phyloP scores from a whole-genome alignment of 2,113 vertebrate species.

The Furnarius figulus region DNA sequence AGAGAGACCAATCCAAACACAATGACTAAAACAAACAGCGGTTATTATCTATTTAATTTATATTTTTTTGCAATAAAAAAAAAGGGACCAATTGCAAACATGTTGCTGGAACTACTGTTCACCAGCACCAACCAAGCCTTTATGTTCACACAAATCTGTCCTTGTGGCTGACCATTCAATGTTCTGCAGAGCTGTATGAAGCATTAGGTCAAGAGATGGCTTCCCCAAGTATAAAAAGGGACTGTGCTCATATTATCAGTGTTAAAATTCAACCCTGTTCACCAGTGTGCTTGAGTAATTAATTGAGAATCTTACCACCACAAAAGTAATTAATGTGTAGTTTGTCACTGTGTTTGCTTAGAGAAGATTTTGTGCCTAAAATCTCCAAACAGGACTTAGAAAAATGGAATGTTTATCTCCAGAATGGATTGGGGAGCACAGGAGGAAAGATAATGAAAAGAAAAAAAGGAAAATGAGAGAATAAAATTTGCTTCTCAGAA shows the following conservation, averaged over 20 bases:
- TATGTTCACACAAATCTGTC: background rate
- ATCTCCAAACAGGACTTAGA: background rate
- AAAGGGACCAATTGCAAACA: background rate
- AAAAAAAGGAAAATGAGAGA: background rate
- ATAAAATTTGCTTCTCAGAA: background rate
- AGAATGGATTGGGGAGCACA: background rate
- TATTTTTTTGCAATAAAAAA: background rate
- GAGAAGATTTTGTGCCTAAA: background rate
- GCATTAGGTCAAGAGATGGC: background rate
- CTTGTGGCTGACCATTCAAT: accelerated
- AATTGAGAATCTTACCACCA: background rate
- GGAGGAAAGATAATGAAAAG: background rate
- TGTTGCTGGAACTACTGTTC: background rate
- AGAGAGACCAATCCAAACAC: background rate
- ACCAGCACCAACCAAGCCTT: background rate
- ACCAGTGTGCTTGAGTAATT: background rate
- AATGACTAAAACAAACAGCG: background rate
- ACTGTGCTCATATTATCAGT: background rate
- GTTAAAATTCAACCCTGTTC: background rate
- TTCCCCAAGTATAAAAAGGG: background rate
- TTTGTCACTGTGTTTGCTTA: background rate
- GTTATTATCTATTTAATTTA: background rate
- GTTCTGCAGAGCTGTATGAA: background rate
- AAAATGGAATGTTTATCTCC: background rate
- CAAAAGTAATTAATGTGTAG: background rate